These are phyloP conservation scores for Branchipolynoe longqiensis DNA, from an alignment of 2,888 invertebrate genomes.

Conservation along the genomic window DNA sequence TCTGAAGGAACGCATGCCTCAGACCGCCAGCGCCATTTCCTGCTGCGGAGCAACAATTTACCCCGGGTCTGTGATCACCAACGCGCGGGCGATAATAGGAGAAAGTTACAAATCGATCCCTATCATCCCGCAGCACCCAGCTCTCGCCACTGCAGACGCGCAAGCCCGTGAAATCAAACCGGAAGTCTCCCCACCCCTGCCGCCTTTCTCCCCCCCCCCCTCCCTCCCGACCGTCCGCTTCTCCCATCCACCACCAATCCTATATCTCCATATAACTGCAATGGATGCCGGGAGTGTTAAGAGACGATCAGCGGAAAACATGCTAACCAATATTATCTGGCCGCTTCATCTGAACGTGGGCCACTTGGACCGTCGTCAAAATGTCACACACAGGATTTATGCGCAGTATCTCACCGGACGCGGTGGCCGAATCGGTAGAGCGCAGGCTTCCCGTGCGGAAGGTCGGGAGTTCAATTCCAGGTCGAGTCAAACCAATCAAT, in stretches of 20 bases:
- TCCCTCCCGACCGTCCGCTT: no score
- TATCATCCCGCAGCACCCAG: background rate
- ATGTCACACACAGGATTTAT: no score
- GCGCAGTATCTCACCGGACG: no score
- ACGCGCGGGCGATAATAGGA: slow-evolving; percentile 23
- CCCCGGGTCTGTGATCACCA: slow-evolving; percentile 19
- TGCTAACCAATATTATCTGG: slow-evolving; percentile 3
- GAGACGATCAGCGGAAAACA: background rate
- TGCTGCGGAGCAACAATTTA: slow-evolving; percentile 37
- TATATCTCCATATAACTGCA: no score
- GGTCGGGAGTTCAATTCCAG: no score
- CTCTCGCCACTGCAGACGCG: background rate
- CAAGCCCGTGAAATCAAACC: slow-evolving; percentile 42
- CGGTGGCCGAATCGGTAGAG: no score
- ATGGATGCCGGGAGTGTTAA: background rate
- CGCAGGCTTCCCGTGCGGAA: no score
- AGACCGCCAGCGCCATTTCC: slow-evolving; percentile 12
- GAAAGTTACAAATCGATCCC: slow-evolving; percentile 43
- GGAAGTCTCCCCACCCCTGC: slow-evolving; percentile 2
- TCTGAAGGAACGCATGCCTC: slow-evolving; percentile 24
- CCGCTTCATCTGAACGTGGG: background rate
- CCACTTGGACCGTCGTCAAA: background rate
- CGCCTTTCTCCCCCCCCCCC: no score
- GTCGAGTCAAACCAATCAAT: no score
- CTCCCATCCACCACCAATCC: no score